Evolutionary conservation across 2,113 vertebrate species (phyloP), one percentile per base, ranked within the genome.

Genomic region (Pionites leucogaster): DNA sequence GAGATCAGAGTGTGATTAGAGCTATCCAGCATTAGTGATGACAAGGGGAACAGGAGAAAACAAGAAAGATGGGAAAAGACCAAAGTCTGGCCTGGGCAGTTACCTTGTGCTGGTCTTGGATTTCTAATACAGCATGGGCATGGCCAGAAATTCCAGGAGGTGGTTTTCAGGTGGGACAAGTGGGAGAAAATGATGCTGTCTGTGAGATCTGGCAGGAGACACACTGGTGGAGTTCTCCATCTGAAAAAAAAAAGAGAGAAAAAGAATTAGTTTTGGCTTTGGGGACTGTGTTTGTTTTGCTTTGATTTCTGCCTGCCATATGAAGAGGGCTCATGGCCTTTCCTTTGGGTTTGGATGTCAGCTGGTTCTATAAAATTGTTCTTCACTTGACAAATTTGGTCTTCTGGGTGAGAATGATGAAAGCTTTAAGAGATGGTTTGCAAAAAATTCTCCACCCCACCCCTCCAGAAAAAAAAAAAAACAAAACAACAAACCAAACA

Each of bases 311-410:
- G 1, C 29, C 11, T 2, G 3, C 5, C 42, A 33, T 20, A 29
- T 7, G 46, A 83, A 92, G 19, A 55, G 28, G 17, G 37, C 15
- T 33, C 17, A 23, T 9, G 13, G 11, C 3, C 35, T 87, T 95
- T 84, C 42, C 47, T 35, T 24, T 50, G 62, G 35, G 15, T 75
- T 77, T 71, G 65, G 46, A 28, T 47, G 27, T 17, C 7, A 83
- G 92, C 81, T 16, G 4, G 23, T 59, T 49, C 37, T 35, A 27
- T 72, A 86, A 92, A 94, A 89, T 81, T 23, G 59, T 82, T 84
- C 55, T 67, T 84, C 31, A 35, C 15, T 64, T 90, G 67, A 64
- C 41, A 90, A 49, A 17, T 5, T 53, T 31, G 22, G 11, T 69
- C 27, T 81, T 25, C 29, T 27, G 52, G 1, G 79, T 72, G 44